A percentile compares a stretch with the other conserved stretches of the same genome.
Conservation (phyloP, 2,888 invertebrate genomes). For the Uropetala carovei region DNA sequence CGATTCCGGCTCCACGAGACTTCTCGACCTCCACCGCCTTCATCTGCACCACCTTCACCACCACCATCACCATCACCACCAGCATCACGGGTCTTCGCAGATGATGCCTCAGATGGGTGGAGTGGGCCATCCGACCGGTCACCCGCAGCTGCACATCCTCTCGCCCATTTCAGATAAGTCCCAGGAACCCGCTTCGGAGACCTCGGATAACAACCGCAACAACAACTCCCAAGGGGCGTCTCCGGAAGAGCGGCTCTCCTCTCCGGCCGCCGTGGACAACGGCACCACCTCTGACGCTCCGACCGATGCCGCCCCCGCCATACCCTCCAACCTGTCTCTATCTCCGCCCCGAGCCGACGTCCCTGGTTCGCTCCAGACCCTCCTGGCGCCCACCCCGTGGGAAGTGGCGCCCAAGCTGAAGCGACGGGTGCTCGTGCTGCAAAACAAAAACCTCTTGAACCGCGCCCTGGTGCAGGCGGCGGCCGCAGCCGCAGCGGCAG, state of each 20-base stretch:
- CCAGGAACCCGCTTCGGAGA: conserved; percentile 90
- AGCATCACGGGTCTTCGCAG: conserved; percentile 71
- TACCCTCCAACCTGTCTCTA: conserved; percentile 68
- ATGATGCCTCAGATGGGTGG: background rate
- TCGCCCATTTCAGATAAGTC: conserved; percentile 94
- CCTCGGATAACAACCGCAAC: conserved; percentile 87
- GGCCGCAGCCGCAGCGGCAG: conserved; percentile 78
- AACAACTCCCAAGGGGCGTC: conserved; percentile 88
- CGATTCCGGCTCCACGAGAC: conserved; percentile 80
- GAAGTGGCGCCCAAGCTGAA: conserved; percentile 78
- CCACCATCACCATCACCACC: conserved; percentile 75
- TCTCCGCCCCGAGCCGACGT: conserved; percentile 74
- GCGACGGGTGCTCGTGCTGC: conserved; percentile 79
- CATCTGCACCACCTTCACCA: conserved; percentile 74
- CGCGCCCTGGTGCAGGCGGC: conserved; percentile 67
- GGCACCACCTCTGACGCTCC: conserved; percentile 68
- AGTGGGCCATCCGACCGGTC: conserved; percentile 45
- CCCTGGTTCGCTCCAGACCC: conserved; percentile 70
- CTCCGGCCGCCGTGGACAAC: conserved; percentile 67
- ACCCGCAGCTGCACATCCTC: conserved; percentile 88
- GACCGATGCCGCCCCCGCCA: conserved; percentile 68
- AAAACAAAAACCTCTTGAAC: conserved; percentile 86
- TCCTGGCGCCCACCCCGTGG: conserved; percentile 70
- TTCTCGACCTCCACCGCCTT: conserved; percentile 52
- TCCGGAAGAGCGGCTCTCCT: conserved; percentile 79